Conservation (phyloP, 2,888 invertebrate genomes). For the Metopia argyrocephala region DNA sequence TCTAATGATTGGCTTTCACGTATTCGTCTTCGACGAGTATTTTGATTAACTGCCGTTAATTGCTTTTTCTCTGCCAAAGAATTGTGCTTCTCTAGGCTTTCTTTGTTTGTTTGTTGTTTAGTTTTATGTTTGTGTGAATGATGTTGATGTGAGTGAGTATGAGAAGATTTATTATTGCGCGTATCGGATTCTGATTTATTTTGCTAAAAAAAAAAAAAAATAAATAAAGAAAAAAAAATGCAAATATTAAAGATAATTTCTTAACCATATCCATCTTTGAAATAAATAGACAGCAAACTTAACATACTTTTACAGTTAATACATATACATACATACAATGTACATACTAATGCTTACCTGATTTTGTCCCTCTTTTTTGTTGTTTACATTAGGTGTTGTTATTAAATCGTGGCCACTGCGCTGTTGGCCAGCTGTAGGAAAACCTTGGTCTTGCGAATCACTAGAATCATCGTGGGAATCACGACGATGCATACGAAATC, state of each 20-base stretch:
- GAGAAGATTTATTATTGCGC: conserved; percentile 71
- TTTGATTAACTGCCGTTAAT: conserved; percentile 53
- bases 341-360: conserved; percentile 65
- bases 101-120: conserved; percentile 71
- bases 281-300: too few relatives aligned
- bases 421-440: conserved; percentile 71
- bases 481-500: conserved; percentile 83
- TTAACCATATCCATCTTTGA: too few relatives aligned
- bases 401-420: conserved; percentile 68
- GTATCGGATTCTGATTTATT: conserved; percentile 72
- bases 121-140: conserved; percentile 67
- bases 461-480: conserved; percentile 93
- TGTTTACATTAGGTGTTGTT: conserved; percentile 66
- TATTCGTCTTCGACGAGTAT: conserved; percentile 82
- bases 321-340: neutral
- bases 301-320: neutral
- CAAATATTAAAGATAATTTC: too few relatives aligned
- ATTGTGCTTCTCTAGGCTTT: conserved; percentile 71
- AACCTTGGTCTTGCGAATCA: conserved; percentile 87
- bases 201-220: conserved; percentile 65
- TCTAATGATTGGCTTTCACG: conserved; percentile 91
- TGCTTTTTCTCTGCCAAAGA: conserved; percentile 71
- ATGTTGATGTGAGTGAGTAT: conserved; percentile 64
- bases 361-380: conserved; percentile 73
- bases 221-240: neutral